These are phyloP conservation scores for Shargacucullia verbasci DNA, from an alignment of 2,888 invertebrate species.

Conservation along the genomic window DNA sequence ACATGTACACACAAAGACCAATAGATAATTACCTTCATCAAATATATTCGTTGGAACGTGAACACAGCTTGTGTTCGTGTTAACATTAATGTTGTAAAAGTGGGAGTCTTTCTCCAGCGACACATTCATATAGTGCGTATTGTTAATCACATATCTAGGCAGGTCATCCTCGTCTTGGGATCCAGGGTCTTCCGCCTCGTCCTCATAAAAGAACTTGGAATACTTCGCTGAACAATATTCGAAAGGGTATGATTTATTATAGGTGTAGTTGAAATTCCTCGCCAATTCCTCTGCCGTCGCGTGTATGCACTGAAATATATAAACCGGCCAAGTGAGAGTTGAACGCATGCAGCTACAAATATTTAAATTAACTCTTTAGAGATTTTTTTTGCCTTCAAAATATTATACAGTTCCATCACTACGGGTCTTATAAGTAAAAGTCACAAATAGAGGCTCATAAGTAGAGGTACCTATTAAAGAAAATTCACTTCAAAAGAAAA, in stretches of 20 bases:
- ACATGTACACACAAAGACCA: no score
- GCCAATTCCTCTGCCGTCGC: slow-evolving; percentile 92
- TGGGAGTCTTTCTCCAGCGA: slow-evolving; percentile 92
- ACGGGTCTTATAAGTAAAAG: no score
- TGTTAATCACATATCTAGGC: slow-evolving; percentile 73
- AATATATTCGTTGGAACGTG: slow-evolving; percentile 98
- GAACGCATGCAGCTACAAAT: background rate
- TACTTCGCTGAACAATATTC: slow-evolving; percentile 95
- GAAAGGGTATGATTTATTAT: slow-evolving; percentile 77
- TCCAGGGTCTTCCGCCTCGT: slow-evolving; percentile 34
- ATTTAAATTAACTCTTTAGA: no score
- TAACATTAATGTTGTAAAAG: slow-evolving; percentile 95
- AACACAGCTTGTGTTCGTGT: slow-evolving; percentile 94
- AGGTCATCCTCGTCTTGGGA: slow-evolving; percentile 33
- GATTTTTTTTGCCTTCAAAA: no score
- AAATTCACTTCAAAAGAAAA: no score
- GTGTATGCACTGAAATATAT: slow-evolving; percentile 91
- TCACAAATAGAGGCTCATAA: no score
- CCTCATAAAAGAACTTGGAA: slow-evolving; percentile 84
- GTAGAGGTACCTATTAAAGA: no score
- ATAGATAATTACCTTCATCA: slow-evolving; percentile 91
- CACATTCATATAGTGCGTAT: slow-evolving; percentile 86
- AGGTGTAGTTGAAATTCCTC: slow-evolving; percentile 87
- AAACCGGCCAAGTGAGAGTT: background rate
- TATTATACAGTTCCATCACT: no score